These are phyloP conservation scores for Gymnorhina tibicen DNA, from an alignment of 2,113 vertebrate genomes.

Conservation along the genomic window DNA sequence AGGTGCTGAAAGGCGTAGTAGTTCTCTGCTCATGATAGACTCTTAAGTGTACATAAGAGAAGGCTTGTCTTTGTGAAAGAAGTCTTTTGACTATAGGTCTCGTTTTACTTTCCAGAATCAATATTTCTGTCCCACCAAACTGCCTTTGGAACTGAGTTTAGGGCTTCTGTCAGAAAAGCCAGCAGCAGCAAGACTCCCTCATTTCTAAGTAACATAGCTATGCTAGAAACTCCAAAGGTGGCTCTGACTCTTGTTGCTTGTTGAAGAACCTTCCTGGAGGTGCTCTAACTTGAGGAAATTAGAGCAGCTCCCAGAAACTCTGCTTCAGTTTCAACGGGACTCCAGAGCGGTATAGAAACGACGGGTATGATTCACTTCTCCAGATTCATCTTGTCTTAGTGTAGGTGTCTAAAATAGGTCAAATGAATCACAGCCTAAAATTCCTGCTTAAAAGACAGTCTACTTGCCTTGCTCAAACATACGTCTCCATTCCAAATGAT, in stretches of 20 bases:
- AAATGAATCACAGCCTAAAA: slow-evolving; percentile 52
- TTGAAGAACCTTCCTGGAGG: not conserved
- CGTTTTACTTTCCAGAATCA: not conserved
- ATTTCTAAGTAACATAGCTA: not conserved
- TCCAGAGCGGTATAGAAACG: not conserved
- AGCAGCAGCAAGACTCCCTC: not conserved
- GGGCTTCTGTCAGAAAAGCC: not conserved
- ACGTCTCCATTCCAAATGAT: not conserved
- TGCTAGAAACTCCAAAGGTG: not conserved
- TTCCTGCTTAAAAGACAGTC: not conserved
- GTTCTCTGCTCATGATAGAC: not conserved
- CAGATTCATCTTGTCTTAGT: not conserved
- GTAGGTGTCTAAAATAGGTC: slow-evolving; percentile 60
- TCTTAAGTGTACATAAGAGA: not conserved
- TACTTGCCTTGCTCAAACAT: not conserved
- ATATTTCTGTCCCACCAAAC: not conserved
- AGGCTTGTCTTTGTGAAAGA: not conserved
- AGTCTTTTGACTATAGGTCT: not conserved
- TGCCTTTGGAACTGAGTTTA: not conserved
- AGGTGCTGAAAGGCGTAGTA: not conserved
- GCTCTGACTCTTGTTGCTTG: not conserved
- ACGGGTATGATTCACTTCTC: slow-evolving; percentile 14
- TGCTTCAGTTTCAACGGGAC: not conserved
- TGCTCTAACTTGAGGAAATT: not conserved
- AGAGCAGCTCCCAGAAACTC: not conserved